Percentiles rank a stretch among this genome's conserved stretches.
phyloP scores from a whole-genome alignment of 2,797 vertebrate genomes.

The Dicrostonyx torquatus region DNA sequence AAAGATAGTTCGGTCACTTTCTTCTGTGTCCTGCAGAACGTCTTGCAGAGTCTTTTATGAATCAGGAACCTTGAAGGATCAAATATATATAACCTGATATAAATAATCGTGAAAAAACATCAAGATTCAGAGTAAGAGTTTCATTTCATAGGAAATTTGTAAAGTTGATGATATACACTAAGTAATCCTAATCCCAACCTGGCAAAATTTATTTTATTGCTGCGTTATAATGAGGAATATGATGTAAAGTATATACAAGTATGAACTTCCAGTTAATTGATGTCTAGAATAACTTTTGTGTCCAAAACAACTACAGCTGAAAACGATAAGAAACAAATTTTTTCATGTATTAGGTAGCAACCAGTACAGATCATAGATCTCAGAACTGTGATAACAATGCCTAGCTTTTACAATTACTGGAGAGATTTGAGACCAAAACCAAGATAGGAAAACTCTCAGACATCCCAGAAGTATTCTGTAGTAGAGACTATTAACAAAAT shows the following conservation, averaged over 20 bases:
- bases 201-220: neutral
- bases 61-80: no score
- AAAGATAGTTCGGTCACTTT: no score
- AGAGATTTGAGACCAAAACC: neutral
- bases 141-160: neutral
- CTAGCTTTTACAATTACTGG: neutral
- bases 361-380: neutral
- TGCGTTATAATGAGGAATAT: neutral
- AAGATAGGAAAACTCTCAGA: neutral
- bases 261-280: neutral
- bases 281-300: neutral
- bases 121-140: neutral
- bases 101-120: neutral
- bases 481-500: neutral
- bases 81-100: constrained; percentile 8
- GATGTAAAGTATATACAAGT: neutral
- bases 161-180: neutral
- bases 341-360: neutral
- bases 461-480: neutral
- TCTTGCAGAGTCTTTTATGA: no score
- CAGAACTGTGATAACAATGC: neutral
- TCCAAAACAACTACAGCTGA: neutral
- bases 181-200: neutral
- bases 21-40: no score
- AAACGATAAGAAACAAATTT: neutral